Conservation (phyloP, 2,113 vertebrate species). For the Sinocyclocheilus grahami region DNA sequence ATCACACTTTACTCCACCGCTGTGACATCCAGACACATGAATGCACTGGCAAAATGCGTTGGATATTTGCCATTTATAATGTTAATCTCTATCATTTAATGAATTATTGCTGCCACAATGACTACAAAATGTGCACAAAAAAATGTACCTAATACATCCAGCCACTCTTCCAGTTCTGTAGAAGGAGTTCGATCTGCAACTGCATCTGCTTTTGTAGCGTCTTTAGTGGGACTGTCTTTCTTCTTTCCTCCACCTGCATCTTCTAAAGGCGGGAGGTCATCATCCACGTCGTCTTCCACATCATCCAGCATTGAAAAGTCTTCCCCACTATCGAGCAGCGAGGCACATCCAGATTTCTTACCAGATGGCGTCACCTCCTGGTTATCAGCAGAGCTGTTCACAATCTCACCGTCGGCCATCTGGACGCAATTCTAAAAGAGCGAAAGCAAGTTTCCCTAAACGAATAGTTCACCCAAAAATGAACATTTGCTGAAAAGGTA, state of each 20-base stretch:
- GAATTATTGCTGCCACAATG: background rate
- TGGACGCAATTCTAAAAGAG: background rate
- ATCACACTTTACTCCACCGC: background rate
- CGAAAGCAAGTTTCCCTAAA: background rate
- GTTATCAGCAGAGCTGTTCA: constrained; percentile 49
- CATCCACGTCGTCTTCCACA: constrained; percentile 78
- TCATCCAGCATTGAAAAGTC: constrained; percentile 87
- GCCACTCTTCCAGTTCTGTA: constrained; percentile 77
- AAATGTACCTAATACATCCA: constrained; percentile 85
- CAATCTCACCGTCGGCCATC: constrained; percentile 62
- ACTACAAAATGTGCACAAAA: too few species aligned
- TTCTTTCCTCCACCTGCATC: constrained; percentile 76
- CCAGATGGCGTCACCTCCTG: constrained; percentile 28
- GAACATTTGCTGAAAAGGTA: too few species aligned
- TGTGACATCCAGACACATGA: background rate
- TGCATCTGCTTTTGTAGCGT: constrained; percentile 7
- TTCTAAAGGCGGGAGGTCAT: constrained; percentile 88
- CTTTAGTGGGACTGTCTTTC: background rate
- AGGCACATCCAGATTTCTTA: constrained; percentile 54
- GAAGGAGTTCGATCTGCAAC: constrained; percentile 37
- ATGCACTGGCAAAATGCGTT: background rate
- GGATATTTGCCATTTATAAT: background rate
- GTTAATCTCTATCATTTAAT: background rate
- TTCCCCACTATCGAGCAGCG: constrained; percentile 81
- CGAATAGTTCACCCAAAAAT: background rate